A percentile compares a stretch with the other conserved stretches of the same genome.
Conservation (phyloP, 2,888 invertebrate species). For the Eurois occulta region DNA sequence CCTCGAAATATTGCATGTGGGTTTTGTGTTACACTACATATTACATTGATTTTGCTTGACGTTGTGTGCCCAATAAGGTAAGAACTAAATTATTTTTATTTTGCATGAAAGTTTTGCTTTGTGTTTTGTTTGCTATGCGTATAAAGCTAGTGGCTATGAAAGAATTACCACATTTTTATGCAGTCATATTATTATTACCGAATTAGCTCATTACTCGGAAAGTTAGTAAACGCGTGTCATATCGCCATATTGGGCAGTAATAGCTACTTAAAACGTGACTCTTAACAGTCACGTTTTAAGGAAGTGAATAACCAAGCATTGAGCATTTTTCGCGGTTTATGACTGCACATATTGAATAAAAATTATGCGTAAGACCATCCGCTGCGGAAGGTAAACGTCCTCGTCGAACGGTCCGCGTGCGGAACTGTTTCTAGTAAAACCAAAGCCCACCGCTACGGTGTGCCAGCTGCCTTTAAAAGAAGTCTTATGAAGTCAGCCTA, state of each 20-base stretch:
- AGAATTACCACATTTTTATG: background rate
- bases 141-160: slow-evolving; percentile 47
- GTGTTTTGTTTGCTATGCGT: slow-evolving; percentile 59
- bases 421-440: background rate
- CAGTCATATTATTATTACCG: slow-evolving; percentile 27
- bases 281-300: background rate
- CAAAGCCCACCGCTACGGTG: background rate
- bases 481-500: slow-evolving; percentile 2
- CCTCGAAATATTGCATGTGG: slow-evolving; percentile 75
- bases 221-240: background rate
- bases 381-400: slow-evolving; percentile 4
- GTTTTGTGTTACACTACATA: slow-evolving; percentile 66
- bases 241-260: background rate
- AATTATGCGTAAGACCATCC: background rate
- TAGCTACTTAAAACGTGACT: background rate
- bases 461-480: background rate
- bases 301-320: background rate
- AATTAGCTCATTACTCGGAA: background rate
- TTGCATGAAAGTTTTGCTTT: slow-evolving; percentile 64
- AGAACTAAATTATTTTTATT: slow-evolving; percentile 62
- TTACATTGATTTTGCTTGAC: slow-evolving; percentile 71
- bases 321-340: slow-evolving; percentile 4
- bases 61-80: slow-evolving; percentile 73
- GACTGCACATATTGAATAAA: slow-evolving; percentile 31
- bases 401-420: slow-evolving; percentile 4